Conservation (phyloP, 2,797 vertebrate genomes). For the Microchirus variegatus region DNA sequence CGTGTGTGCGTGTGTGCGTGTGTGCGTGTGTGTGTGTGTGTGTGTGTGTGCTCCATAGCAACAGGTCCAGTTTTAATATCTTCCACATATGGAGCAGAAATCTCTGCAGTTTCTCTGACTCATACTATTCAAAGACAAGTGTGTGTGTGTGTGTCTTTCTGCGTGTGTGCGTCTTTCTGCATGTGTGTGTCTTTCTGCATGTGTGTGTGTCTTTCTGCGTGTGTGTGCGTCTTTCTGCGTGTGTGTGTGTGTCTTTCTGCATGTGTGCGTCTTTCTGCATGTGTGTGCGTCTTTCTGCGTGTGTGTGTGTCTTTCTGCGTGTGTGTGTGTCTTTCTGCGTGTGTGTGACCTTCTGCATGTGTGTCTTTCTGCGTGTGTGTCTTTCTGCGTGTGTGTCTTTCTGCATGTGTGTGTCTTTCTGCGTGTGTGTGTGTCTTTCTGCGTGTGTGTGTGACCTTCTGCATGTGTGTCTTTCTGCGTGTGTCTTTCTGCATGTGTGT, state of each 20-base stretch:
- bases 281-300: conserved; percentile 10
- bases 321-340: too few relatives aligned
- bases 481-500: conserved; percentile 7
- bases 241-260: too few relatives aligned
- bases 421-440: too few relatives aligned
- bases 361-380: conserved; percentile 21
- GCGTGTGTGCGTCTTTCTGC: too few relatives aligned
- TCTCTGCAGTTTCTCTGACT: not conserved
- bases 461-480: conserved; percentile 14
- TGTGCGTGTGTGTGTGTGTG: not conserved
- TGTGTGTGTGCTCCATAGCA: conserved; percentile 14
- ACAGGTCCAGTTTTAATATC: conserved; percentile 36
- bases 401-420: conserved; percentile 2
- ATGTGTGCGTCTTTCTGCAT: conserved; percentile 11
- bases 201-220: too few relatives aligned
- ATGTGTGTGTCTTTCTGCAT: too few relatives aligned
- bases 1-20: not conserved
- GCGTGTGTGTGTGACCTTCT: too few relatives aligned
- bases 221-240: too few relatives aligned
- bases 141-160: too few relatives aligned
- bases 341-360: too few relatives aligned
- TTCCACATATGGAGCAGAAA: not conserved
- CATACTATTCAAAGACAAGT: not conserved
- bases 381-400: not conserved
- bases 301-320: conserved; percentile 8